Evolutionary conservation across 2,888 invertebrate species (phyloP).

Genomic region (Eilema griseolum): DNA sequence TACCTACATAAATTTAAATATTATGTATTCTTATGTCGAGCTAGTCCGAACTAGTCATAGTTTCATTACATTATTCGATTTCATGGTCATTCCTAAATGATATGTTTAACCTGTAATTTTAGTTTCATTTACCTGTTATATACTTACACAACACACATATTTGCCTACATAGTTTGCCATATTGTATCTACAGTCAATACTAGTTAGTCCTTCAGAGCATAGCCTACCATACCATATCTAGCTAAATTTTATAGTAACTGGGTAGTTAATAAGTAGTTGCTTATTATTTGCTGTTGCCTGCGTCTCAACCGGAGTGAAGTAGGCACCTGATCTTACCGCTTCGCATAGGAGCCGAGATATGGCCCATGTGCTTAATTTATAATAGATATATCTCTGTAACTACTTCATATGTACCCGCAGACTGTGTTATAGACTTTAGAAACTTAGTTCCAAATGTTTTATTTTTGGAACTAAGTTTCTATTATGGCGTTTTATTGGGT

Average conservation of each 20-base stretch:
- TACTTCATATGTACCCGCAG: background rate
- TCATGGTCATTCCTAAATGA: background rate
- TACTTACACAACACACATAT: background rate
- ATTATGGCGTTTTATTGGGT: background rate
- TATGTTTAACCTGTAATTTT: conserved; percentile 1
- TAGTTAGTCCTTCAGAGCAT: background rate
- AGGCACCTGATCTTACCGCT: too few relatives aligned
- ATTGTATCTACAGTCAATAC: background rate
- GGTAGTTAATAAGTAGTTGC: too few relatives aligned
- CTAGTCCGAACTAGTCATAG: too few relatives aligned
- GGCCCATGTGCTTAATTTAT: too few relatives aligned
- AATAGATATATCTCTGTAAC: too few relatives aligned
- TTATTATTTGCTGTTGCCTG: too few relatives aligned
- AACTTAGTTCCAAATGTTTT: background rate
- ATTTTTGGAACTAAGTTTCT: too few relatives aligned
- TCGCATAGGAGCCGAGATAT: too few relatives aligned
- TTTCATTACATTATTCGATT: background rate
- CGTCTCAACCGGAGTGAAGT: too few relatives aligned
- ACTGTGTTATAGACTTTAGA: background rate
- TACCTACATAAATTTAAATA: background rate
- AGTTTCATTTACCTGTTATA: conserved; percentile 10
- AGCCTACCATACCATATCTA: too few relatives aligned
- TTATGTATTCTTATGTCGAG: background rate
- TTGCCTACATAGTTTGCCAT: background rate
- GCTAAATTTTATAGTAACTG: too few relatives aligned